Percentiles rank a stretch among this genome's conserved stretches.
Conservation (phyloP, 2,113 vertebrate genomes). For the Gymnogyps californianus region DNA sequence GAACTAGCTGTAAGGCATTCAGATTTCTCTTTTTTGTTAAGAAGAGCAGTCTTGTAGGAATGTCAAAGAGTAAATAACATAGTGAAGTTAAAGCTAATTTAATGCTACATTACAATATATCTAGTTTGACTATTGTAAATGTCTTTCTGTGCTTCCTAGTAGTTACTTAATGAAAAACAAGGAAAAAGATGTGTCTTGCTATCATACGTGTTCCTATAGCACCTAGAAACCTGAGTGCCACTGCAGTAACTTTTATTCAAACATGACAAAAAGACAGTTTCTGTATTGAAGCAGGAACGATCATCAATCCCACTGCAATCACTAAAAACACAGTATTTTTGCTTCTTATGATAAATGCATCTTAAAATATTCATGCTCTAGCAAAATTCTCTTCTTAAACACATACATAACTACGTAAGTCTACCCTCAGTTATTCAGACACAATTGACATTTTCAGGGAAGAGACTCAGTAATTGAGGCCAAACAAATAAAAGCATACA, state of each 20-base stretch:
- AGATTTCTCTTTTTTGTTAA: not conserved
- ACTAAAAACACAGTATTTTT: not conserved
- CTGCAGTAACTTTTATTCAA: not conserved
- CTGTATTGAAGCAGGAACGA: not conserved
- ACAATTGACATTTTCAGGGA: not conserved
- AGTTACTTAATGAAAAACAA: not conserved
- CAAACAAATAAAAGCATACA: not conserved
- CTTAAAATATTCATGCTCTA: not conserved
- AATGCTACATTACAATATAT: not conserved
- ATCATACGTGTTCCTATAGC: not conserved
- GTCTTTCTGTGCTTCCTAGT: not conserved
- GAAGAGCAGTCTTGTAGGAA: not conserved
- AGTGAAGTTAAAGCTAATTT: not conserved
- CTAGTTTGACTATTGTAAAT: not conserved
- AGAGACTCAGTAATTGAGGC: not conserved
- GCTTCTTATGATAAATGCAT: not conserved
- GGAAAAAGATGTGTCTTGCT: not conserved
- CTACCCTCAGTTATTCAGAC: not conserved
- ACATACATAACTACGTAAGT: fast-evolving
- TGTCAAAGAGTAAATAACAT: not conserved
- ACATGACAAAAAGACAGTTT: not conserved
- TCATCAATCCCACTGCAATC: not conserved
- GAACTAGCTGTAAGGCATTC: not conserved
- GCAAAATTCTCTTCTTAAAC: not conserved
- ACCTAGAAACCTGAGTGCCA: not conserved